Conservation (phyloP, 23 tunicate genomes). For the Ciona savignyi region DNA sequence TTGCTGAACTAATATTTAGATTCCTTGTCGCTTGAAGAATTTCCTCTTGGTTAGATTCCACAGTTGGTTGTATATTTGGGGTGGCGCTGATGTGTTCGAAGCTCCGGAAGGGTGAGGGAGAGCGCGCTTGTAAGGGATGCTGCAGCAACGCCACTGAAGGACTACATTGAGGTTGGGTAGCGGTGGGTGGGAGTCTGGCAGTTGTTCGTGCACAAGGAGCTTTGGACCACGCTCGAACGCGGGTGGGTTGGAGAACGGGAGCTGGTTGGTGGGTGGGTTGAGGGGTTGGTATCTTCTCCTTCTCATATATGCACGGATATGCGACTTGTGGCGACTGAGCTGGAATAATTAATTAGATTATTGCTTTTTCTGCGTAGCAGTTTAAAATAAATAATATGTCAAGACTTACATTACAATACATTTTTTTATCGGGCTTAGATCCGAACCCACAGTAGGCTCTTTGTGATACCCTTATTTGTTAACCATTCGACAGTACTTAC, state of each 20-base stretch:
- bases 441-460: too few relatives aligned
- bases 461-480: too few relatives aligned
- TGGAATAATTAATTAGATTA: too few relatives aligned
- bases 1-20: neutral
- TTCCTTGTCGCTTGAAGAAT: too few relatives aligned
- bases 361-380: too few relatives aligned
- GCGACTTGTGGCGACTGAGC: neutral
- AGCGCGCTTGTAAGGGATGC: conserved; percentile 9
- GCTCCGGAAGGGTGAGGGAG: conserved; percentile 14
- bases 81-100: neutral
- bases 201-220: neutral
- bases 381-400: too few relatives aligned
- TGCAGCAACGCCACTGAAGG: conserved; percentile 24
- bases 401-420: too few relatives aligned
- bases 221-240: neutral
- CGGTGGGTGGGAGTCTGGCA: neutral
- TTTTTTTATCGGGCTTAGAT: too few relatives aligned
- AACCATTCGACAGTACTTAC: too few relatives aligned
- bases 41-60: neutral
- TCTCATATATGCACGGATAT: neutral
- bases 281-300: neutral
- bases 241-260: too few relatives aligned
- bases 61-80: neutral
- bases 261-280: too few relatives aligned
- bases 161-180: neutral